These are phyloP conservation scores for Ameiurus melas DNA, from an alignment of 2,113 vertebrate species.

Conservation along the genomic window DNA sequence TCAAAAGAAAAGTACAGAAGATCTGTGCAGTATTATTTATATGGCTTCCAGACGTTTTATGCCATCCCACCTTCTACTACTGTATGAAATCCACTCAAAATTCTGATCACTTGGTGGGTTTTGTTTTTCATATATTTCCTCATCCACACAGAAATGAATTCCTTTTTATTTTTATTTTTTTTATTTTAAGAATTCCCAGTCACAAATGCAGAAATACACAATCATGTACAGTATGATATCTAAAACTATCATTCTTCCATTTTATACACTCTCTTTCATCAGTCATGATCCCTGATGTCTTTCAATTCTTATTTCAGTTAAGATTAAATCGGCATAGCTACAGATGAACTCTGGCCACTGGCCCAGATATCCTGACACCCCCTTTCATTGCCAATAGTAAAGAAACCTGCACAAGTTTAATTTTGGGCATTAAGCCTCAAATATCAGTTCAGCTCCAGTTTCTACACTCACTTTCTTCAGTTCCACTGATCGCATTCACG, in stretches of 20 bases:
- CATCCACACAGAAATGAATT: neutral
- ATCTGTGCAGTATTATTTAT: neutral
- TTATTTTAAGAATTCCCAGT: neutral
- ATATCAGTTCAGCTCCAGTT: neutral
- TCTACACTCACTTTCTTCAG: neutral
- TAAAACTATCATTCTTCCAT: neutral
- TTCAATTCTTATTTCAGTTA: neutral
- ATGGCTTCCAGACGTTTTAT: neutral
- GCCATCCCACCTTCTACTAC: neutral
- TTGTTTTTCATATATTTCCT: neutral
- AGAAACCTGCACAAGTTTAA: neutral
- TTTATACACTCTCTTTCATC: neutral
- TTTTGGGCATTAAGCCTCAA: constrained; percentile 6
- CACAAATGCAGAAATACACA: constrained; percentile 4
- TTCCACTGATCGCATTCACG: constrained; percentile 24
- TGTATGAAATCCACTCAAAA: neutral
- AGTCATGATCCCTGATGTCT: neutral
- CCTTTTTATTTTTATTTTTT: neutral
- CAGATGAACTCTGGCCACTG: constrained; percentile 3
- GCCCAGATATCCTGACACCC: constrained; percentile 4
- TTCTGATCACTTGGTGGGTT: neutral
- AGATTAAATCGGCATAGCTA: neutral
- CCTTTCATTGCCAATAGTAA: neutral
- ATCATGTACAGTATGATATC: constrained; percentile 12
- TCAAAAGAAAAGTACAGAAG: neutral